Evolutionary conservation across 2,797 vertebrate genomes (phyloP).

Genomic region (Bryconaethiops microstoma): DNA sequence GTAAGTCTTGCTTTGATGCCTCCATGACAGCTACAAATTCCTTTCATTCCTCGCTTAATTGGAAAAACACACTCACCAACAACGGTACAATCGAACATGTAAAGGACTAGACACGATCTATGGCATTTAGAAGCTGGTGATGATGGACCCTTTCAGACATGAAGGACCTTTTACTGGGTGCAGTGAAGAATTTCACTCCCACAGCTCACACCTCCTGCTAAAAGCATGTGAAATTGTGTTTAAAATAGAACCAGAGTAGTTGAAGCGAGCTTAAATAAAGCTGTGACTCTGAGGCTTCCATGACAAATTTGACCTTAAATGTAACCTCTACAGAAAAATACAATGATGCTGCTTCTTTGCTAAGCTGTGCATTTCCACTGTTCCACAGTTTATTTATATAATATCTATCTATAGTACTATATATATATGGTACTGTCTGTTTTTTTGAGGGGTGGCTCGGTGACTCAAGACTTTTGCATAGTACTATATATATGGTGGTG

Average conservation of each 20-base stretch:
- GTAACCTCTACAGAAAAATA: not conserved
- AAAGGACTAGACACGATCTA: not conserved
- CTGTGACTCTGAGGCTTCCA: not conserved
- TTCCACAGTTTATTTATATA: no score
- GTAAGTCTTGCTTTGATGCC: no score
- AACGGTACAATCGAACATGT: not conserved
- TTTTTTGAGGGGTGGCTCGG: no score
- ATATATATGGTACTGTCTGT: no score
- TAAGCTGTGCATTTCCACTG: no score
- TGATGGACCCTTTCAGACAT: not conserved
- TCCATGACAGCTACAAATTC: not conserved
- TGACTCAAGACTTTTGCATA: no score
- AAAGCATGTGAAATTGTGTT: slow-evolving; percentile 1
- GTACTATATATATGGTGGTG: no score
- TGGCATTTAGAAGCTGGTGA: not conserved
- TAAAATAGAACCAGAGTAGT: slow-evolving; percentile 3
- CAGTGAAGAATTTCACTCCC: not conserved
- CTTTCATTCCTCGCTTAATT: not conserved
- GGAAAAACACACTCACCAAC: not conserved
- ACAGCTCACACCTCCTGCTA: not conserved
- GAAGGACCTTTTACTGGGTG: slow-evolving; percentile 2
- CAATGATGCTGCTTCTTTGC: no score
- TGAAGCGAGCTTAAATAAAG: not conserved
- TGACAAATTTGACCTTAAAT: not conserved
- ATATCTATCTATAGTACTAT: no score